These are phyloP conservation scores for Watsonalla binaria DNA, from an alignment of 2,888 invertebrate species.

Conservation along the genomic window DNA sequence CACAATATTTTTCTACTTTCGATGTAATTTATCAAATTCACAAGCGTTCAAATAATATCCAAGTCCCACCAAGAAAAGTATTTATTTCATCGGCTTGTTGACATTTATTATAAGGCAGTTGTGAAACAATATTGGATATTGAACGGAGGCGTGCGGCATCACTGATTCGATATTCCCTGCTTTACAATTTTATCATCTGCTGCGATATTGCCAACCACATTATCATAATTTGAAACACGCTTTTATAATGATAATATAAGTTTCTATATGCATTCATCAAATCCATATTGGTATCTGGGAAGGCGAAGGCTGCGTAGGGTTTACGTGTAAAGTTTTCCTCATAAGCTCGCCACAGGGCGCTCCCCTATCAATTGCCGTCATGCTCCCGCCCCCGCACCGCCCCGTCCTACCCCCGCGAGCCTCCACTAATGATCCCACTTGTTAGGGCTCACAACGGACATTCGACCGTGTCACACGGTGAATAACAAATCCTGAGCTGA, in stretches of 20 bases:
- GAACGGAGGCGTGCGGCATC: conserved; percentile 16
- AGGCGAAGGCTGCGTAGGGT: conserved; percentile 45
- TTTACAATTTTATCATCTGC: conserved; percentile 8
- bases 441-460: conserved; percentile 74
- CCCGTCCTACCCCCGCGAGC: conserved; percentile 30
- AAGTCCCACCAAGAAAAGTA: not conserved
- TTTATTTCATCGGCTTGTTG: conserved; percentile 16
- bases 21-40: not conserved
- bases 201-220: conserved; percentile 6
- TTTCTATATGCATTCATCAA: conserved; percentile 50
- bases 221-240: not conserved
- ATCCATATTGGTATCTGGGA: conserved; percentile 31
- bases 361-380: conserved; percentile 71
- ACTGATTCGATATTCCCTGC: conserved; percentile 18
- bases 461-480: conserved; percentile 69
- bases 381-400: conserved; percentile 26
- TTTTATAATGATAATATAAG: conserved; percentile 19
- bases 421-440: conserved; percentile 75
- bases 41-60: not conserved
- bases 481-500: conserved; percentile 73
- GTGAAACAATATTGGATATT: conserved; percentile 18
- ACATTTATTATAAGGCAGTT: conserved; percentile 9
- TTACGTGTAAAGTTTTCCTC: conserved; percentile 73
- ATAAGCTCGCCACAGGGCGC: conserved; percentile 66
- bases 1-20: not conserved